Percentiles rank a stretch among this genome's conserved stretches.
Evolutionary conservation across 2,113 vertebrate genomes (phyloP).

Genomic region (Trogon melanurus): DNA sequence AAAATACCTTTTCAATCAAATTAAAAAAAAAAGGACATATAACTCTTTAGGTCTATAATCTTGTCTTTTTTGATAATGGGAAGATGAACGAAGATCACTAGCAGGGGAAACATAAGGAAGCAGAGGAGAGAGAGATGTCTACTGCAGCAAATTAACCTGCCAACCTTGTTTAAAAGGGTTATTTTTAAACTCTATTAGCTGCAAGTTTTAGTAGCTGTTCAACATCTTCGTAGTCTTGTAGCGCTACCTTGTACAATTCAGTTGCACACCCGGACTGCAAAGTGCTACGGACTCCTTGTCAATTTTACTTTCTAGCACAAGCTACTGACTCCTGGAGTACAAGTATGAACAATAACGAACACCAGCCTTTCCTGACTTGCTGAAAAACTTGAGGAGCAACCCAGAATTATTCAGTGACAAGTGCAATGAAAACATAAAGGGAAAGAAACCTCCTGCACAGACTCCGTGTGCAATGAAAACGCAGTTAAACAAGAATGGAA

Average conservation of each 20-base stretch:
- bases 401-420: background rate
- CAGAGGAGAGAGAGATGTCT: slow-evolving; percentile 52
- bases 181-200: slow-evolving; percentile 68
- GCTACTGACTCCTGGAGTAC: background rate
- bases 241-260: background rate
- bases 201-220: slow-evolving; percentile 27
- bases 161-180: slow-evolving; percentile 70
- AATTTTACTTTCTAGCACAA: background rate
- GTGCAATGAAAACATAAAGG: background rate
- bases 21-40: slow-evolving; percentile 35
- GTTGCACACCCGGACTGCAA: background rate
- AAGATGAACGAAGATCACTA: slow-evolving; percentile 72
- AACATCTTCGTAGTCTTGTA: slow-evolving; percentile 43
- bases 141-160: slow-evolving; percentile 68
- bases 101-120: slow-evolving; percentile 69
- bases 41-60: slow-evolving; percentile 67
- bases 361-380: background rate
- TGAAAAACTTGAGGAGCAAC: background rate
- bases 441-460: background rate
- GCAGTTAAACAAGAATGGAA: background rate
- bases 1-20: slow-evolving; percentile 66
- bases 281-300: background rate
- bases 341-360: background rate
- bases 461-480: background rate
- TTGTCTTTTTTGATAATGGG: slow-evolving; percentile 66